A percentile compares a stretch with the other conserved stretches of the same genome.
Evolutionary conservation across 2,797 vertebrate genomes (phyloP).

Genomic region (Erpetoichthys calabaricus): DNA sequence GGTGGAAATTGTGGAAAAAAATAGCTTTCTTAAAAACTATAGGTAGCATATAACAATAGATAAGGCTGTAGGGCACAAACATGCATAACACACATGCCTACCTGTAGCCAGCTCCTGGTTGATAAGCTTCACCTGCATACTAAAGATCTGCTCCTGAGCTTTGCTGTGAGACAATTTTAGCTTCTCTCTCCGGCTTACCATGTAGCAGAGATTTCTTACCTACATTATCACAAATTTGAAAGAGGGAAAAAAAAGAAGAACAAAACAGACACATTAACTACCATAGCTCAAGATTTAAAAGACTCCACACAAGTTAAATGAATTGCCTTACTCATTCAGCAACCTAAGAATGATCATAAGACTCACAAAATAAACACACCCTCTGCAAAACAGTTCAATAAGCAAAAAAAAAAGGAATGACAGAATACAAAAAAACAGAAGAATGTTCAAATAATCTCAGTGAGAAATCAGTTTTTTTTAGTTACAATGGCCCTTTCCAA

Average conservation of each 20-base stretch:
- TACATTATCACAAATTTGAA: constrained; percentile 25
- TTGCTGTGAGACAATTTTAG: constrained; percentile 87
- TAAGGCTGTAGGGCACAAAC: too few species aligned
- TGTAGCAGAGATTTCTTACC: constrained; percentile 97
- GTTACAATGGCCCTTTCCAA: too few species aligned
- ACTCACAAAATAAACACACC: background rate
- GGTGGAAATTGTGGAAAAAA: too few species aligned
- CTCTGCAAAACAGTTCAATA: background rate
- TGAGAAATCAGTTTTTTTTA: too few species aligned
- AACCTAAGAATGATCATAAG: too few species aligned
- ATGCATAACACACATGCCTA: too few species aligned
- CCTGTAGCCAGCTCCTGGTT: constrained; percentile 79
- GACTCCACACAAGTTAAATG: too few species aligned
- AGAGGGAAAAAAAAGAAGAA: background rate
- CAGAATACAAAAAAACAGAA: background rate
- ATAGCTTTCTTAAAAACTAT: too few species aligned
- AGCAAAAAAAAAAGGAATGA: background rate
- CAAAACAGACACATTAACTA: background rate
- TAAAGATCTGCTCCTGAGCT: constrained; percentile 91
- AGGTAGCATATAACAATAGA: too few species aligned
- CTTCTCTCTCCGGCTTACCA: constrained; percentile 95
- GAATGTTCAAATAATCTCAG: too few species aligned
- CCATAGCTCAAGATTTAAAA: too few species aligned
- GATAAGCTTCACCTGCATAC: constrained; percentile 76
- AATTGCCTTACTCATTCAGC: too few species aligned